Evolutionary conservation across 1,140 invertebrate genomes (phyloP), one percentile per base, ranked within the genome.

Genomic region (Steinernema feltiae): DNA sequence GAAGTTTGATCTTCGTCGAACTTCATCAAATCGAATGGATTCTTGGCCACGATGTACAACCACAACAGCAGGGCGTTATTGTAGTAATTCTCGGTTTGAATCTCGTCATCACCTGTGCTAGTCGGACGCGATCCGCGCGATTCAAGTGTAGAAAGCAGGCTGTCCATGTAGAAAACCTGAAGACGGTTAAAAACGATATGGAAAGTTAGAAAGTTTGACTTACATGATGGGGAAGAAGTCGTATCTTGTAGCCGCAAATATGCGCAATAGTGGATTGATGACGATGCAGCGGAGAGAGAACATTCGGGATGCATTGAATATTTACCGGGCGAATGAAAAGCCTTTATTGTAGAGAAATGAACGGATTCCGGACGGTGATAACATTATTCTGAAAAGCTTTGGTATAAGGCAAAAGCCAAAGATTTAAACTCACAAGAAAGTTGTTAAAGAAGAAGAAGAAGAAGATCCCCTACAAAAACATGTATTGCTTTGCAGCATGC

Each of bases 41-140:
- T 96, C 84, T 96, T 93, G 0, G 95, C 92, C 78, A 97, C 92
- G 82, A 98, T 97, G 1, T 94, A 97, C 72, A 98, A 88, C 96
- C 96, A 98, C n/a, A 98, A 87, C 1, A 98, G 86, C 18, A 98
- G 88, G 79, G 96, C 92, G 87, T 97, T 72, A 27, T 24, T 76
- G 70, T 1, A 30, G 70, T 15, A 53, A 70, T 71, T 78, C 73
- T 32, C 29, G 12, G 32, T 53, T 53, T 69, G 72, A 69, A 73
- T 69, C 3, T 48, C 32, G 48, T 73, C 48, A 73, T 12, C 2
- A 29, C 12, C 72, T n/a, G 29, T 17, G 7, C 12, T 41, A 2
- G 12, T 21, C 27, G 30, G n/a, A 72, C 30, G 32, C 3, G 3
- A 73, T 29, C 53, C 30, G 24, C n/a, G 17, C 29, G 29, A 29